Evolutionary conservation across 2,888 invertebrate species (phyloP).

Genomic region (Myopa tessellatipennis): DNA sequence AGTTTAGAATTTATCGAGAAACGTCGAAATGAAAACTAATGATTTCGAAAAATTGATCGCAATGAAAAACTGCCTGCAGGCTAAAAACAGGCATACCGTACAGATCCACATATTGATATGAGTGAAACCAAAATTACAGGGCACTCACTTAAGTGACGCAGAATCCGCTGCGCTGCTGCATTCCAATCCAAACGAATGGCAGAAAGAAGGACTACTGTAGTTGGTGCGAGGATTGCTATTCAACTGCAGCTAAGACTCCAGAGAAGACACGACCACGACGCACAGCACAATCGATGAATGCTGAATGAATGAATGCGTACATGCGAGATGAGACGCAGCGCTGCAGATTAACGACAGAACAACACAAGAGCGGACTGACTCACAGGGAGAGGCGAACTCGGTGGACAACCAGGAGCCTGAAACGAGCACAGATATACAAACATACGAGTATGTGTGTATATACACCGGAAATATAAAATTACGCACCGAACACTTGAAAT

Average conservation of each 20-base stretch:
- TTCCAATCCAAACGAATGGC: background rate
- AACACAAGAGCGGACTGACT: too few species aligned
- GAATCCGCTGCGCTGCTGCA: background rate
- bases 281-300: slow-evolving; percentile 25
- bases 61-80: too few species aligned
- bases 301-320: background rate
- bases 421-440: background rate
- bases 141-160: too few species aligned
- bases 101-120: too few species aligned
- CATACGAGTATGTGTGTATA: background rate
- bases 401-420: slow-evolving; percentile 48
- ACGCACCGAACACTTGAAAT: slow-evolving; percentile 63
- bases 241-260: background rate
- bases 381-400: background rate
- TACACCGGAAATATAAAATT: slow-evolving; percentile 68
- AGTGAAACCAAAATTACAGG: too few species aligned
- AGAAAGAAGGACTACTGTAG: background rate
- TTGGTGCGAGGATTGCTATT: too few species aligned
- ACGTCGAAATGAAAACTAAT: too few species aligned
- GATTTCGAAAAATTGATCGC: too few species aligned
- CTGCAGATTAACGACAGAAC: background rate
- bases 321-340: background rate
- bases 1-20: too few species aligned
- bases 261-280: slow-evolving; percentile 6
- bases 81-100: too few species aligned